A percentile compares a stretch with the other conserved stretches of the same genome.
Conservation (phyloP, 2,888 invertebrate species). For the Parochlus steinenii region DNA sequence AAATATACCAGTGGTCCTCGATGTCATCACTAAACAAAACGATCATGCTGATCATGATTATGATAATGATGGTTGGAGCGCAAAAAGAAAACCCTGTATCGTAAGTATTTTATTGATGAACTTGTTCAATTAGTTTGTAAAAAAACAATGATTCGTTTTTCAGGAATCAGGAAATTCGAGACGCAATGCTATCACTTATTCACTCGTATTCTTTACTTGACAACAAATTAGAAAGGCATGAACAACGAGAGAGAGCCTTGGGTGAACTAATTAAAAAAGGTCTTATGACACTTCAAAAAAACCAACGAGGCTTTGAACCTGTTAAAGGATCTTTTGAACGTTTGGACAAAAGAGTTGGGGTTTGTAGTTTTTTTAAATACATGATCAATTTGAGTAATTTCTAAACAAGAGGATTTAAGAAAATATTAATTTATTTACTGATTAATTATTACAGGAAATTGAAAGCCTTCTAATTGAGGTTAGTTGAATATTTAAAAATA, state of each 20-base stretch:
- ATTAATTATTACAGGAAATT: no score
- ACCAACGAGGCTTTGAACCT: conserved; percentile 50
- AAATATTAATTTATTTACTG: no score
- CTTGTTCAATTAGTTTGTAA: background rate
- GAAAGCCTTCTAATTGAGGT: conserved; percentile 61
- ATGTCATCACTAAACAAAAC: no score
- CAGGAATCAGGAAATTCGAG: conserved; percentile 55
- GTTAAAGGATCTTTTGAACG: conserved; percentile 50
- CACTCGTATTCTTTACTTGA: conserved; percentile 64
- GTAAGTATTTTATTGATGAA: no score
- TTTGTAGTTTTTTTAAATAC: no score
- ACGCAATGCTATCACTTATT: conserved; percentile 62
- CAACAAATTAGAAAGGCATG: conserved; percentile 71
- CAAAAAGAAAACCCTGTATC: no score
- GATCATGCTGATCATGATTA: no score
- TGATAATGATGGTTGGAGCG: no score
- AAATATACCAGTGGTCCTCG: no score
- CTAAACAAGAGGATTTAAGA: no score
- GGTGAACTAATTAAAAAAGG: conserved; percentile 66
- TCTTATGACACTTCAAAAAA: conserved; percentile 51
- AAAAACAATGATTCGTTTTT: conserved; percentile 13
- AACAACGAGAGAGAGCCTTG: conserved; percentile 58
- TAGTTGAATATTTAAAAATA: conserved; percentile 16
- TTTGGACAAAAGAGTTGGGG: conserved; percentile 55
- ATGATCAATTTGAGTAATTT: no score